phyloP scores from a whole-genome alignment of 2,797 vertebrate species.

The Cryptoblepharus egeriae region DNA sequence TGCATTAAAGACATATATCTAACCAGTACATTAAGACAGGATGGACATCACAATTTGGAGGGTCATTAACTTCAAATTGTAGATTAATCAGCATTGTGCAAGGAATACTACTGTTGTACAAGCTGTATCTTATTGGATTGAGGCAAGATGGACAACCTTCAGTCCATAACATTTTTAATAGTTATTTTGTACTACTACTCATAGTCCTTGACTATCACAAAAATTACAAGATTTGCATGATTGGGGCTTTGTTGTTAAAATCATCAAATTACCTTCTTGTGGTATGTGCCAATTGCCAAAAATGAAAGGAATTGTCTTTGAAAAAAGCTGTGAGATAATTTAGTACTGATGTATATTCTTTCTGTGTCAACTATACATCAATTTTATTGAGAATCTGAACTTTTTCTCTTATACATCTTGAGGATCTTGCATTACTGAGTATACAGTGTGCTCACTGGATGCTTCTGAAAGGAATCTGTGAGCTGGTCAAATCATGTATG shows the following conservation, averaged over 20 bases:
- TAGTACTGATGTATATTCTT: not conserved
- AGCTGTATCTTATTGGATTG: not conserved
- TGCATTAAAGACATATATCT: not conserved
- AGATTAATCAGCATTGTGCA: not conserved
- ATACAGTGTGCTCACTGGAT: not conserved
- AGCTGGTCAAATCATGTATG: not conserved
- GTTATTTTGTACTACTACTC: not conserved
- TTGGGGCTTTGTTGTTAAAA: not conserved
- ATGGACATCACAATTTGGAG: not conserved
- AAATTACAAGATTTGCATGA: not conserved
- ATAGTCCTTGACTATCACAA: not conserved
- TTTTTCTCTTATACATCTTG: conserved; percentile 11
- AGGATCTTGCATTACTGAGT: conserved; percentile 17
- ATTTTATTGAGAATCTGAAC: not conserved
- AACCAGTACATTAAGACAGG: not conserved
- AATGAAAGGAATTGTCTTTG: conserved; percentile 33
- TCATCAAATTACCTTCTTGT: conserved; percentile 29
- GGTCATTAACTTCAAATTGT: not conserved
- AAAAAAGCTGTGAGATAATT: not conserved
- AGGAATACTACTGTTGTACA: not conserved
- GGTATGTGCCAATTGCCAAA: conserved; percentile 50
- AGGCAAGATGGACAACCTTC: not conserved
- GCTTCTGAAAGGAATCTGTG: conserved; percentile 2
- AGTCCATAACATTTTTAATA: not conserved
- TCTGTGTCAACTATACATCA: not conserved